Evolutionary conservation across 2,113 vertebrate species (phyloP), one percentile per base, ranked within the genome.

Genomic region (Melanotaenia duboulayi): DNA sequence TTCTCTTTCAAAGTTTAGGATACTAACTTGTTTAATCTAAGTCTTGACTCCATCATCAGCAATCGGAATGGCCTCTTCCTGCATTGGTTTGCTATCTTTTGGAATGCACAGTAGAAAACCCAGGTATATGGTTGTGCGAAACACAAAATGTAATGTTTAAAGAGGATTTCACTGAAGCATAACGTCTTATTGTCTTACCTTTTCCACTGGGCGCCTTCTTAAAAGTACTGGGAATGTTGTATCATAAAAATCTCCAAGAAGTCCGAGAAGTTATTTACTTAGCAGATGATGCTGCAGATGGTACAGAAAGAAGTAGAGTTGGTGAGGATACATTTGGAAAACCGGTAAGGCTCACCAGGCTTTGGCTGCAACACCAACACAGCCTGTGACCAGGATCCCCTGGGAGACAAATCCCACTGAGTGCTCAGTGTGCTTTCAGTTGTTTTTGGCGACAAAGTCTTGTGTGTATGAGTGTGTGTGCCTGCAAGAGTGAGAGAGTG

Each of bases 271-370:
- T 57, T 65, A 52, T 72, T 49, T 19, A 39, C 59, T 66, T 20
- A 35, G 74, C 82, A 87, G 83, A 76, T 90, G 77, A 82, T 62
- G 68, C 48, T 82, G 71, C 89, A 89, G 89, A 92, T 90, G 90
- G 88, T 46, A 42, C 39, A 52, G 69, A 79, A 35, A 76, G 59
- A 20, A 71, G 73, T 59, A 28, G 22, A 68, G 48, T 61, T 67
- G 51, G 39, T 51, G 6, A 23, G 56, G 69, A 25, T 65, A 17
- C 71, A 44, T 63, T 78, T 70, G 20, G 63, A 17, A 64, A 76
- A 70, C 75, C 6, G 10, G 48, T 77, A 48, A 77, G 56, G 78
- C 62, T 65, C 62, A 84, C 64, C 57, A 60, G 76, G 65, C 60
- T 75, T 58, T 83, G 84, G 80, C 73, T 6, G 3, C 60, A 65